Evolutionary conservation across 2,113 vertebrate species (phyloP), one percentile per base, ranked within the genome.

Genomic region (Bubo bubo): DNA sequence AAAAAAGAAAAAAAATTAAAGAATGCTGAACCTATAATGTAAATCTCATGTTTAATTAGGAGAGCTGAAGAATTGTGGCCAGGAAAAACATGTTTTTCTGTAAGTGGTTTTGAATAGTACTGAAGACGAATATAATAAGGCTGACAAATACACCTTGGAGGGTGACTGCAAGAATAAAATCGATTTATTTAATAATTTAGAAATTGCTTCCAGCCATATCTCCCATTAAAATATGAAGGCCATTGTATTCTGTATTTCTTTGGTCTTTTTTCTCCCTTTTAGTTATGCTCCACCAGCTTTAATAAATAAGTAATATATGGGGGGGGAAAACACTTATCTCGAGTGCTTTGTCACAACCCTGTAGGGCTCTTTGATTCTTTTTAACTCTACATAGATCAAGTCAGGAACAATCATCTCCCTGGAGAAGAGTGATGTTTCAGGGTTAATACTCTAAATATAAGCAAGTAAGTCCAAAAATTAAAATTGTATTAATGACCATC

Each of bases 101-200:
- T 94, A 97, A 98, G 95, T 97, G 95, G 95, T 93, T 98, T 96
- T 96, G 95, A 96, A 95, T 92, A 95, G 94, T 94, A 93, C 93
- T 97, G 83, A 98, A 96, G 95, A 97, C 89, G 95, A 96, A 95
- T 96, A 96, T 98, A 97, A 98, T 96, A 96, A 97, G 97, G 94
- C 97, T 98, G 96, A 98, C 96, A 98, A 98, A 98, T 91, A 98
- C 92, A 98, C 97, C 98, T 98, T 93, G 81, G 98, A 98, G 98
- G 95, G 94, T 76, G 50, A 92, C 98, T 97, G 92, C 74, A 92
- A 97, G 97, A 98, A 98, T 88, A 96, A 97, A 97, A 98, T 98
- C 56, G 87, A 98, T 98, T 98, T 98, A 98, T 98, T 98, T 98
- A 98, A 98, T 98, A 98, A 98, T 98, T 98, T 98, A 98, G 96